Conservation (phyloP, 2,797 vertebrate species). For the Poeciliopsis turneri region DNA sequence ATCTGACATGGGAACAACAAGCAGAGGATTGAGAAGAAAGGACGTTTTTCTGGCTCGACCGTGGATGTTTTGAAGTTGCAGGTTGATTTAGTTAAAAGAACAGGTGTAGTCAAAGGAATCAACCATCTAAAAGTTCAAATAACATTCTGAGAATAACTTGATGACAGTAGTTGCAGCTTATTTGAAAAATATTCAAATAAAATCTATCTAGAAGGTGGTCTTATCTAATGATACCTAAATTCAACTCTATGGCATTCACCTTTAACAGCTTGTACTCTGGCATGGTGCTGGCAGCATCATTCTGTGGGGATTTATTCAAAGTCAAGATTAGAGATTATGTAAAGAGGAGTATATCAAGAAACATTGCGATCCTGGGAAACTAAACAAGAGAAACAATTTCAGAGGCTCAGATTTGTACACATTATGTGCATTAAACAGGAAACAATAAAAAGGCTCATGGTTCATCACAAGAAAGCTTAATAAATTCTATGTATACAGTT, state of each 20-base stretch:
- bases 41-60: conserved; percentile 4
- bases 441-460: not conserved
- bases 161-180: too few species aligned
- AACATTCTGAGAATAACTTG: not conserved
- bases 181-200: not conserved
- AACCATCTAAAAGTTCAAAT: not conserved
- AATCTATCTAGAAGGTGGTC: not conserved
- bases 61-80: not conserved
- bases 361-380: not conserved
- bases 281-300: not conserved
- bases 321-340: not conserved
- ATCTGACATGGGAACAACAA: conserved; percentile 40
- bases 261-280: not conserved
- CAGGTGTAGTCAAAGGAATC: not conserved
- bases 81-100: not conserved
- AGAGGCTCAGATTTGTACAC: not conserved
- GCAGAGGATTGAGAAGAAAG: conserved; percentile 24
- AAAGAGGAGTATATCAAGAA: not conserved
- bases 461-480: not conserved
- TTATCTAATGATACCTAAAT: not conserved
- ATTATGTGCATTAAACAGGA: not conserved
- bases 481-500: not conserved
- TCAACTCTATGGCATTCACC: not conserved
- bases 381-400: not conserved
- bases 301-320: not conserved